Base-by-base conservation (phyloP, 1,140 invertebrate genomes). In the Berghia stephanieae region DNA sequence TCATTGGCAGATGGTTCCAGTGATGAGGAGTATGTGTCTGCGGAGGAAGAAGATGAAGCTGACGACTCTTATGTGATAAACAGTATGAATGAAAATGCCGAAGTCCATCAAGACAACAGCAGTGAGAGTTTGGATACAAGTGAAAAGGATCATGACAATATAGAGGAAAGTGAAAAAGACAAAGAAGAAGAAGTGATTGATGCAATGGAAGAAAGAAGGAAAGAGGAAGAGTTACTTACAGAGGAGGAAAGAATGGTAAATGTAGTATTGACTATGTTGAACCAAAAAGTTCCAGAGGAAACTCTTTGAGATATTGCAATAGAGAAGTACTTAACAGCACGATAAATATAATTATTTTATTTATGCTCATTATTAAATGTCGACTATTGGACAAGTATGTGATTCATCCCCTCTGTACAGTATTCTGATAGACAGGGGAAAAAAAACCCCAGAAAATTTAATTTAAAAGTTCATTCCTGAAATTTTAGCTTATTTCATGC, bases 201-300 rank as follows among this genome's bases (percentile, higher is more conserved):
- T n/a, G 82, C 82, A 60, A 68, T 81, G 74, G 75, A 82, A 76
- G 44, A 66, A 18, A 77, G 79, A 27, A 80, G 77, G 52, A 76
- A 81, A 46, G 49, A 81, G 21, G 84, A 86, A 71, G 79, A 82
- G 38, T 36, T 69, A 5, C 73, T 84, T 24, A 79, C 83, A 69
- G 83, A 83, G 63, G 83, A 83, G 77, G 82, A 85, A 68, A 81
- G 80, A 67, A 57, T 80, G 77, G 84, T 85, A 60, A 78, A 31
- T 75, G 2, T 13, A 38, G 46, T 57, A 86, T 24, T 76, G 86
- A n/a, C 52, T 6, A 10, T 55, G 16, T 27, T 38, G n/a, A 8
- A 21, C 36, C 43, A 31, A n/a, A 40, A 8, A 13, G 5, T 10
- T 8, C 6, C 8, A 16, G 24, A 40, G 0, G 74, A 13, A 44